Evolutionary conservation across 2,113 vertebrate genomes (phyloP).

Genomic region (Buteo buteo): DNA sequence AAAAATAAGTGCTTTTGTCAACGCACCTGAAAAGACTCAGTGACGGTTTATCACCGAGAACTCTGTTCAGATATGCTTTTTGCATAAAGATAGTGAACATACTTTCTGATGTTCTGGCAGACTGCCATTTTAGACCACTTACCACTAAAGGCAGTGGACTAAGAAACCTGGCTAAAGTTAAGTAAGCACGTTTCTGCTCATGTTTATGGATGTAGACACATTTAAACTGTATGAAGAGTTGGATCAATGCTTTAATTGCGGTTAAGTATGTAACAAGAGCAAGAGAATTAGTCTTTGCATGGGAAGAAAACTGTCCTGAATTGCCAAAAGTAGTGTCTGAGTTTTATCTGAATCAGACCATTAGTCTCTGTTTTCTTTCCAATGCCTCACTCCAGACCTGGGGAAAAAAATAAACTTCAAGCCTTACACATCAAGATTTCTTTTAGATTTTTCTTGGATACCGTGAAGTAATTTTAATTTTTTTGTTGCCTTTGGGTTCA

Average conservation of each 20-base stretch:
- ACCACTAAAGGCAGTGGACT: background rate
- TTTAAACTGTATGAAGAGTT: background rate
- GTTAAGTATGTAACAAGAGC: background rate
- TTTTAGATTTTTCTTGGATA: background rate
- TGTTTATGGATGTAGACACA: background rate
- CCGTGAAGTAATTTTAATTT: background rate
- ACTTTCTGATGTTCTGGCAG: background rate
- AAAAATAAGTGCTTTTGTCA: background rate
- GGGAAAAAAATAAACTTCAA: background rate
- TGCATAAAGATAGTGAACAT: background rate
- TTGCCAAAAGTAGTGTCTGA: background rate
- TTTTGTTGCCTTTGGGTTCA: conserved; percentile 24
- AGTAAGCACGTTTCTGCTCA: background rate
- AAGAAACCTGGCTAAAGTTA: background rate
- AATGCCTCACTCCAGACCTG: background rate
- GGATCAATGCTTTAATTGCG: background rate
- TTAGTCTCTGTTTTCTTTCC: background rate
- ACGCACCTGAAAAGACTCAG: background rate
- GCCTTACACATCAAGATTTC: background rate
- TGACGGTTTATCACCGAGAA: background rate
- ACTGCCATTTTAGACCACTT: background rate
- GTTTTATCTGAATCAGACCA: background rate
- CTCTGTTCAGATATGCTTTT: background rate
- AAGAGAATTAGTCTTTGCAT: background rate
- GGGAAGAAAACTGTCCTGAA: background rate